phyloP scores from a whole-genome alignment of 2,797 vertebrate species.

The Antennarius maculatus region DNA sequence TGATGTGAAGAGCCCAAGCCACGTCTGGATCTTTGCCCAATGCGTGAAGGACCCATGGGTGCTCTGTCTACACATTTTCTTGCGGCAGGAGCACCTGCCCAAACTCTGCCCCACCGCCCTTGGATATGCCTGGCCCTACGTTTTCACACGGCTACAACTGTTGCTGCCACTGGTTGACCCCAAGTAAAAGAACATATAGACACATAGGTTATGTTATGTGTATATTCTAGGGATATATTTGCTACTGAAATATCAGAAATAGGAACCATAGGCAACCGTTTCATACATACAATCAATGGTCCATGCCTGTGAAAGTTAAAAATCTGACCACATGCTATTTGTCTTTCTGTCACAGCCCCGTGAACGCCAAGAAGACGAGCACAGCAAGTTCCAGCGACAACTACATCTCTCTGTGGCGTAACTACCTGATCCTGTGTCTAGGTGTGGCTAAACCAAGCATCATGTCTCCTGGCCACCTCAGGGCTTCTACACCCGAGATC shows the following conservation, averaged over 20 bases:
- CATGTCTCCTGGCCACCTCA: constrained; percentile 96
- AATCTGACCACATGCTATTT: background rate
- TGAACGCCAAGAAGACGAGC: constrained; percentile 98
- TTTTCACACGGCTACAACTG: constrained; percentile 94
- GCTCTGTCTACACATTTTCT: constrained; percentile 97
- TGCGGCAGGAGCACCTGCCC: constrained; percentile 95
- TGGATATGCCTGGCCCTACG: constrained; percentile 97
- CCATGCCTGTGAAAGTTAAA: background rate
- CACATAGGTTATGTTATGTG: background rate
- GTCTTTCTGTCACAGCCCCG: constrained; percentile 86
- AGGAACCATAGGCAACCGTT: background rate
- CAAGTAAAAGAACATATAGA: constrained; percentile 83
- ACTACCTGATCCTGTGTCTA: constrained; percentile 97
- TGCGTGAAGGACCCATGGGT: constrained; percentile 98
- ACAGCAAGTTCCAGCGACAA: constrained; percentile 89
- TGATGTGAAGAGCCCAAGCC: constrained; percentile 97
- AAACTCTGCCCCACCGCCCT: constrained; percentile 96
- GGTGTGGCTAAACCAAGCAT: constrained; percentile 99
- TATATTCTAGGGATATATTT: background rate
- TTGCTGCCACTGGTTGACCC: constrained; percentile 96
- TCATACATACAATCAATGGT: background rate
- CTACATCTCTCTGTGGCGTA: constrained; percentile 96
- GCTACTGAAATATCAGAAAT: constrained; percentile 6
- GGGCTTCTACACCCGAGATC: constrained; percentile 97
- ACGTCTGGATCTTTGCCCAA: constrained; percentile 98